Base-by-base conservation (phyloP, 2,797 vertebrate species). In the Cyprinella venusta region DNA sequence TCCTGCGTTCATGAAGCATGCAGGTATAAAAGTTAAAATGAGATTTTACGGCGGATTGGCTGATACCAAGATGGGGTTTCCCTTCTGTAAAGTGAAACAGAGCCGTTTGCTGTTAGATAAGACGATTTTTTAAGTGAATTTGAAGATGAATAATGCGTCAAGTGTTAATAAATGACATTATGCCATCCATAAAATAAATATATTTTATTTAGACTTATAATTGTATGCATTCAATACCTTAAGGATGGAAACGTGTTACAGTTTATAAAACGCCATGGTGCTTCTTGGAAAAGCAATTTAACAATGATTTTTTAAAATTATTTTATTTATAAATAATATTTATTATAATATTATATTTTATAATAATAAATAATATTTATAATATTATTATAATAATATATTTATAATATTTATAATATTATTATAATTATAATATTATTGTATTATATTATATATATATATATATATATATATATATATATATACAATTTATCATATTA, bases 11-110 rank as follows among this genome's bases (percentile, higher is more conserved):
- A 84, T 67, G 68, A 85, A 83, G 68, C 48, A 18, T 82, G 64
- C 87, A 88, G 89, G 88, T 90, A 86, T 84, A 70, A 83, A 86
- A 76, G 69, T 72, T 52, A 10, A 69, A 76, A 59, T 61, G n/a
- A 56, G 36, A 64, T 79, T 84, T 79, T 38, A 79, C 33, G 1
- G 15, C 75, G 6, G 75, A 16, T 64, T 8, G 76, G 40, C 56
- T 56, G 24, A 77, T 50, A 30, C 3, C 0, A 63, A 56, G 38
- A 77, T 18, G 38, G 36, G 75, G n/a, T 63, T 76, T 75, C 52
- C 50, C 12, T 0, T 56, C 71, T 71, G 16, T 18, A 16, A 9
- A 52, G 33, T 50, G 24, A 72, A 72, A 33, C n/a, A 0, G 13
- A 45, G 68, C 7, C 1, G 5, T 50, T 50, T 18, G 0, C 5